Evolutionary conservation across 2,888 invertebrate genomes (phyloP).

Genomic region (Yponomeuta cagnagella): DNA sequence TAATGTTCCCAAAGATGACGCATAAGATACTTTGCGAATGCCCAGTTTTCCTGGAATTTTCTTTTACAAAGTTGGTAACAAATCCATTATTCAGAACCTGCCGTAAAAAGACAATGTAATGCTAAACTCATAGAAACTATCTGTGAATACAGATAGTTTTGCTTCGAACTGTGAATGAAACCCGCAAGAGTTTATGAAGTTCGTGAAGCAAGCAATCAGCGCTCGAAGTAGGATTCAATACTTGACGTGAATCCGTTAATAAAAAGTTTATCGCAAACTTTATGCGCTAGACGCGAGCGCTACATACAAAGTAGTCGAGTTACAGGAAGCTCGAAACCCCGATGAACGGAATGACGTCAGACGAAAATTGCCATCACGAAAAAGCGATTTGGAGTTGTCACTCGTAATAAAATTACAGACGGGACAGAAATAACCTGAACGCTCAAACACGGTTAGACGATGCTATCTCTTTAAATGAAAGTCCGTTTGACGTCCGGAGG

Average conservation of each 20-base stretch:
- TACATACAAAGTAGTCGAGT: conserved; percentile 22
- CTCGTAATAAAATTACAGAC: conserved; percentile 9
- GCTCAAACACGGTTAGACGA: conserved; percentile 31
- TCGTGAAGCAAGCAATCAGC: background rate
- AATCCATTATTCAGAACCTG: too few species aligned
- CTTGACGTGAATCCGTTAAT: background rate
- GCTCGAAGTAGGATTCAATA: background rate
- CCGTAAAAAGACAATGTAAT: too few species aligned
- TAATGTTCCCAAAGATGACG: too few species aligned
- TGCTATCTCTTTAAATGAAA: conserved; percentile 31
- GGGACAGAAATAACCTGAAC: conserved; percentile 8
- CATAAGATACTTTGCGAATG: too few species aligned
- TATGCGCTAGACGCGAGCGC: conserved; percentile 22
- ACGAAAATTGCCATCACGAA: conserved; percentile 20
- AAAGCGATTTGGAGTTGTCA: conserved; percentile 12
- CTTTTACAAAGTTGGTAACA: conserved; percentile 18
- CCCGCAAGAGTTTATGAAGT: background rate
- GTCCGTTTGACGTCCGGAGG: conserved; percentile 19
- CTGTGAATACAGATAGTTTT: background rate
- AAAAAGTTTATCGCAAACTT: background rate
- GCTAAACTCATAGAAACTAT: too few species aligned
- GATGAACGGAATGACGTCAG: conserved; percentile 19
- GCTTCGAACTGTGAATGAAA: background rate
- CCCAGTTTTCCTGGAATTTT: conserved; percentile 12
- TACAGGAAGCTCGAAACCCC: conserved; percentile 16